Evolutionary conservation across 2,888 invertebrate genomes (phyloP).

Genomic region (Microplitis manilae): DNA sequence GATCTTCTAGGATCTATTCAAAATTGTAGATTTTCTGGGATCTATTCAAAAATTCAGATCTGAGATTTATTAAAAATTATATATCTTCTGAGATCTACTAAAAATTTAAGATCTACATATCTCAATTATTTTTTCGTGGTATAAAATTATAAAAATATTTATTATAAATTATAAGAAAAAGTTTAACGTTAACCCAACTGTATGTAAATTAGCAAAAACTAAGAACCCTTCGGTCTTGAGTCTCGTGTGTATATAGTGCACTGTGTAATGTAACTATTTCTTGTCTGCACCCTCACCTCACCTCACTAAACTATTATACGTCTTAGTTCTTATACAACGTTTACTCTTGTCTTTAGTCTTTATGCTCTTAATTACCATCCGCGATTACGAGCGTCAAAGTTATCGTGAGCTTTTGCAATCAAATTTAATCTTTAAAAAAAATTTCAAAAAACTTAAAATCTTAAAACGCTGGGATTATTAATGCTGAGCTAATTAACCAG

Average conservation of each 20-base stretch:
- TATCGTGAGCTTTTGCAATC: background rate
- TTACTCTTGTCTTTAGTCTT: conserved; percentile 16
- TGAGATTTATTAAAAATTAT: no score
- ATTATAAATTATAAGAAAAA: background rate
- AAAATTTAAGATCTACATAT: no score
- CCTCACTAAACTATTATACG: conserved; percentile 14
- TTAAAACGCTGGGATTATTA: no score
- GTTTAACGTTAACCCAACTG: background rate
- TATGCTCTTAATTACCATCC: conserved; percentile 45
- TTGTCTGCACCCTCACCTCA: background rate
- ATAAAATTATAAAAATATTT: background rate
- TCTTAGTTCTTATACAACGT: conserved; percentile 27
- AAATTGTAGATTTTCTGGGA: no score
- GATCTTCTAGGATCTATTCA: no score
- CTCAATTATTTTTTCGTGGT: no score
- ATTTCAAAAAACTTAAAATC: no score
- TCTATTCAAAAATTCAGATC: no score
- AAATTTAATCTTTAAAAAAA: no score
- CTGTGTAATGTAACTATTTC: conserved; percentile 23
- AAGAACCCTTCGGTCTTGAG: conserved; percentile 19
- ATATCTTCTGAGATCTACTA: no score
- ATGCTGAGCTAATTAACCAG: no score
- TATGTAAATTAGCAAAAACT: conserved; percentile 1
- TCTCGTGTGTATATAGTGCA: conserved; percentile 13
- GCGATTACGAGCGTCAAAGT: conserved; percentile 45